Evolutionary conservation across 2,113 vertebrate genomes (phyloP).

Genomic region (Sinocyclocheilus maitianheensis): DNA sequence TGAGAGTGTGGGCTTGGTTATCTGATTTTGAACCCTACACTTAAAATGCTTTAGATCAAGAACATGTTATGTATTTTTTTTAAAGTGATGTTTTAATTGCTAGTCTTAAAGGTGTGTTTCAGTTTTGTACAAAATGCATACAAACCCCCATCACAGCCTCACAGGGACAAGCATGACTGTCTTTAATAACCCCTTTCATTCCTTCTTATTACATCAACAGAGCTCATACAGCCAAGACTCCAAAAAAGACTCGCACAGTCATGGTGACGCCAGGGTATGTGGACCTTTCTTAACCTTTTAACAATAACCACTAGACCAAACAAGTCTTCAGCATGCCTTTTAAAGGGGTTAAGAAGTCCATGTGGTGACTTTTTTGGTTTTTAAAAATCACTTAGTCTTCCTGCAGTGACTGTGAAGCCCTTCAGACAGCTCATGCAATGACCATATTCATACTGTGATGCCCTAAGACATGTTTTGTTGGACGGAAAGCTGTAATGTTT

Average conservation of each 20-base stretch:
- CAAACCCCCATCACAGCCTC: neutral
- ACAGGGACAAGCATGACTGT: conserved; percentile 18
- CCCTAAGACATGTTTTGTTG: neutral
- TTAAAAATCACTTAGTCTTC: neutral
- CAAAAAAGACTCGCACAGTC: conserved; percentile 71
- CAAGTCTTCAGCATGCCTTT: conserved; percentile 9
- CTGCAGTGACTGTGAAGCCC: neutral
- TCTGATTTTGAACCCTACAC: neutral
- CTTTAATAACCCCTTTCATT: conserved; percentile 68
- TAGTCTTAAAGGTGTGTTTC: neutral
- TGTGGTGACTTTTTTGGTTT: conserved; percentile 1
- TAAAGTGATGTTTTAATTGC: neutral
- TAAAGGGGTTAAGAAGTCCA: conserved; percentile 26
- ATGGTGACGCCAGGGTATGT: conserved; percentile 74
- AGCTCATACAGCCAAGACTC: conserved; percentile 65
- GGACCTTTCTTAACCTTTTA: conserved; percentile 53
- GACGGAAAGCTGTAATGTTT: neutral
- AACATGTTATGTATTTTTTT: neutral
- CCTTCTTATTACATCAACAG: conserved; percentile 70
- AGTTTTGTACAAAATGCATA: neutral
- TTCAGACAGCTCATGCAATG: conserved; percentile 1
- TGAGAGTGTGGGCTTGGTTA: too few species aligned
- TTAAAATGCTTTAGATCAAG: neutral
- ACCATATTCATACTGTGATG: neutral
- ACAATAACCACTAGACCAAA: conserved; percentile 12